Base-by-base conservation (phyloP, 2,113 vertebrate genomes). In the Nannospalax galili region DNA sequence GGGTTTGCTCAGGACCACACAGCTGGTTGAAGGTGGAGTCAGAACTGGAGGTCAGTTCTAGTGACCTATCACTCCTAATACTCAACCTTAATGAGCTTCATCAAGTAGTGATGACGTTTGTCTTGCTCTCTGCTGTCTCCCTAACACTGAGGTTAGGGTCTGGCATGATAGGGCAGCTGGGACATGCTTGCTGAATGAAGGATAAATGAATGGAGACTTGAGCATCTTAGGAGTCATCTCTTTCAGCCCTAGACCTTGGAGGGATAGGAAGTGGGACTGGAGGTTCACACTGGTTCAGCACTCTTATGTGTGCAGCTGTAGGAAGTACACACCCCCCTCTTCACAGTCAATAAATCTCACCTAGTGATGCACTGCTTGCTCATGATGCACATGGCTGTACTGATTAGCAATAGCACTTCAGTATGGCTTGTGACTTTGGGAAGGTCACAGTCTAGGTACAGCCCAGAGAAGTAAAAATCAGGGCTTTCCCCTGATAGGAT, bases 261-360 rank as follows among this genome's bases (percentile, higher is more conserved):
- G 4, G 4, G 26, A 11, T 15, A 58, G 60, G 58, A 62, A 1
- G 8, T 5, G 2, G 32, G 3, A 30, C 35, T 35, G 8, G 78
- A 80, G 22, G 22, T 28, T 65, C 20, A 11, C 52, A 40, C 9
- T 10, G 4, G 14, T 40, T 37, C 26, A 48, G 56, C 7, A 8
- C 14, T 28, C 12, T 3, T 0, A 4, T 40, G 14, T 1, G 2
- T 48, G 20, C 5, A 15, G 64, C 26, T 22, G 24, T 22, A 1
- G 17, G 73, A 56, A 16, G 67, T 5, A 45, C 30, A n/a, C 7
- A 1, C 17, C 4, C 56, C 2, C 64, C 30, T 2, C 28, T 30
- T 26, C 8, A 28, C 17, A 14, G 3, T 37, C 37, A 42, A 2
- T 73, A 58, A 52, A 52, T 67, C 89, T 82, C 64, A 84, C 67